Evolutionary conservation across 2,113 vertebrate species (phyloP).

Genomic region (Pelecanus crispus): DNA sequence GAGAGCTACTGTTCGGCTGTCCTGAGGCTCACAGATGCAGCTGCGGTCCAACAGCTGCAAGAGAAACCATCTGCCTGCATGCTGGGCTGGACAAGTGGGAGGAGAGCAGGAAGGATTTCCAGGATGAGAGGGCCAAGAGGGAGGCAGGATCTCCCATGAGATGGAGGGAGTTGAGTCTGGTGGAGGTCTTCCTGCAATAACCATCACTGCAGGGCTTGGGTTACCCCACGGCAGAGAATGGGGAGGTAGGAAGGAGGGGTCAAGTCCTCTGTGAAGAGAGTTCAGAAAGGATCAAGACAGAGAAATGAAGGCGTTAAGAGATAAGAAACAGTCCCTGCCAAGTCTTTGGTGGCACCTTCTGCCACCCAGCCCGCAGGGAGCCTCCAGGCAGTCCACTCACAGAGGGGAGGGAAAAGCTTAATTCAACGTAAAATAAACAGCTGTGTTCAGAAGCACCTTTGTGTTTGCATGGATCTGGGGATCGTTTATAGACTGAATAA

Average conservation of each 20-base stretch:
- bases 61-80: background rate
- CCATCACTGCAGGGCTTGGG: background rate
- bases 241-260: background rate
- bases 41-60: background rate
- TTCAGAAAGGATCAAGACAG: background rate
- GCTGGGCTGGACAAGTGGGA: background rate
- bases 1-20: background rate
- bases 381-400: background rate
- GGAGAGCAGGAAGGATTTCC: background rate
- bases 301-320: background rate
- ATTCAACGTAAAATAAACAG: background rate
- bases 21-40: rapidly evolving
- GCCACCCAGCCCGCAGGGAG: background rate
- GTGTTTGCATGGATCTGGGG: background rate
- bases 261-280: background rate
- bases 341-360: background rate
- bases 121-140: background rate
- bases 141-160: background rate
- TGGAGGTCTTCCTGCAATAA: background rate
- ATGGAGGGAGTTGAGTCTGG: background rate
- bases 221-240: rapidly evolving
- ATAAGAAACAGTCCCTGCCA: background rate
- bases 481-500: background rate
- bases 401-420: background rate
- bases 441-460: background rate